Evolutionary conservation across 2,113 vertebrate species (phyloP).

Genomic region (Ovibos moschatus): DNA sequence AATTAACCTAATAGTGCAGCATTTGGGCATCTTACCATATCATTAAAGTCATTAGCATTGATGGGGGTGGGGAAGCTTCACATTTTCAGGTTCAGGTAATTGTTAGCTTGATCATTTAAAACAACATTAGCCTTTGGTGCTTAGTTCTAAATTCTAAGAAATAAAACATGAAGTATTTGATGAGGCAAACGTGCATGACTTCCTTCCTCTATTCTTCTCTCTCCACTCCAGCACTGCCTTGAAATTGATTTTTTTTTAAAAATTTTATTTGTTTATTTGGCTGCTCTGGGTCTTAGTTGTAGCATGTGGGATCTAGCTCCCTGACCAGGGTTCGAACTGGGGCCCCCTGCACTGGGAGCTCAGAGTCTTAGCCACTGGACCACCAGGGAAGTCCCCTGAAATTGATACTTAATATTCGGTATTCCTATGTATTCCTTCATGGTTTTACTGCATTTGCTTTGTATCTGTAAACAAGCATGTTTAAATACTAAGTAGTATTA

Average conservation of each 20-base stretch:
- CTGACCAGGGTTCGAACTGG: no score
- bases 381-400: neutral
- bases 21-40: neutral
- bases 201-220: neutral
- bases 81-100: conserved; percentile 22
- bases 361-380: no score
- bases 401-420: neutral
- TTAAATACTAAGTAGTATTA: conserved; percentile 28
- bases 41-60: neutral
- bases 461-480: neutral
- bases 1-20: neutral
- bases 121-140: neutral
- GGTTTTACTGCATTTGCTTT: conserved; percentile 28
- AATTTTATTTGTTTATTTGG: no score
- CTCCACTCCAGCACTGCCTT: neutral
- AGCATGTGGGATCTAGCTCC: no score
- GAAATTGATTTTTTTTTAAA: neutral
- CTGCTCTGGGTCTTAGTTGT: no score
- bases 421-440: conserved; percentile 16
- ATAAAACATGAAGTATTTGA: neutral
- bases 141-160: neutral
- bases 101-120: neutral
- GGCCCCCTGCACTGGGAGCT: no score
- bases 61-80: neutral
- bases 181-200: neutral